These are phyloP conservation scores for Microtus montanus DNA, from an alignment of 2,113 vertebrate genomes.

Conservation along the genomic window DNA sequence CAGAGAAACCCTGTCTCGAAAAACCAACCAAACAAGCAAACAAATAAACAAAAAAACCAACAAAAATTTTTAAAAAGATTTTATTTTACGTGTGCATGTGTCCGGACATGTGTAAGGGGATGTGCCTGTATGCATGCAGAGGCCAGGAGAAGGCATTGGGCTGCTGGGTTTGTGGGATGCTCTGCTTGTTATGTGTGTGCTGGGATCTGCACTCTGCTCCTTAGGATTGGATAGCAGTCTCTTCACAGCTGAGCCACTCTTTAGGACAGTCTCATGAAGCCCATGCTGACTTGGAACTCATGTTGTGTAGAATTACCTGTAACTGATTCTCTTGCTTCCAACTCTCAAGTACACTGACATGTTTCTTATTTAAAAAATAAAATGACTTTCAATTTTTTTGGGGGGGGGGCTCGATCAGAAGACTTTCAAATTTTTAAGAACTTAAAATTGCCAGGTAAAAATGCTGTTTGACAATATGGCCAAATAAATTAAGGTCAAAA, in stretches of 20 bases:
- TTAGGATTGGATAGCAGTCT: neutral
- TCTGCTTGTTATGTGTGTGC: neutral
- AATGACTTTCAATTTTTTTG: neutral
- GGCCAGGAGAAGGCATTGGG: neutral
- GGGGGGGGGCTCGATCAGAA: no score
- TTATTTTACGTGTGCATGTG: neutral
- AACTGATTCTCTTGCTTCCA: neutral
- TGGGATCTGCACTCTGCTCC: neutral
- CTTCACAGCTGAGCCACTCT: neutral
- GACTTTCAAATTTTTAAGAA: neutral
- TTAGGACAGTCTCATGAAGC: neutral
- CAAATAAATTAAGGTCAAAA: neutral
- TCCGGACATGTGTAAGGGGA: no score
- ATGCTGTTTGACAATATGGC: neutral
- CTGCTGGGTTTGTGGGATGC: no score
- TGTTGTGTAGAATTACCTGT: neutral
- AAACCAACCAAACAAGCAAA: neutral
- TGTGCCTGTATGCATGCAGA: neutral
- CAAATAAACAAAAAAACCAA: neutral
- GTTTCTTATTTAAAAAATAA: neutral
- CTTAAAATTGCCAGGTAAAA: neutral
- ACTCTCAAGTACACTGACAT: neutral
- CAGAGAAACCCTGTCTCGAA: no score
- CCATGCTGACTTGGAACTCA: neutral
- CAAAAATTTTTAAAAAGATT: no score